These are phyloP conservation scores for Venustaconcha ellipsiformis DNA, from an alignment of 1,140 invertebrate genomes.

Conservation along the genomic window DNA sequence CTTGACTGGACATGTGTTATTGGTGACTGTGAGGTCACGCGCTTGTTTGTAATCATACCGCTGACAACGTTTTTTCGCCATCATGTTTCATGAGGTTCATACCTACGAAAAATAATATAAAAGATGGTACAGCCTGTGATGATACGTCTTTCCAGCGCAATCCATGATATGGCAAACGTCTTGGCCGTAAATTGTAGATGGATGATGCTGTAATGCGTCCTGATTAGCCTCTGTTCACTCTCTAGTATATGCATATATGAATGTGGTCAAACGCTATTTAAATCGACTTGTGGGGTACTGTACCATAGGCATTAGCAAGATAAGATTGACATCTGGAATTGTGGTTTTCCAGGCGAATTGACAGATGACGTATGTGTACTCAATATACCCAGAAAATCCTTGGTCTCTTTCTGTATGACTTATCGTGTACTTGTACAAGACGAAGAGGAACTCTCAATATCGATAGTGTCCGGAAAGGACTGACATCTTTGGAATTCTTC, in stretches of 20 bases:
- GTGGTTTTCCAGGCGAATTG: conserved; percentile 15
- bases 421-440: neutral
- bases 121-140: conserved; percentile 27
- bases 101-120: conserved; percentile 8
- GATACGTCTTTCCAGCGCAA: conserved; percentile 19
- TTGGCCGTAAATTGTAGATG: conserved; percentile 14
- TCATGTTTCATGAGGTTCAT: conserved; percentile 15
- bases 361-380: conserved; percentile 16
- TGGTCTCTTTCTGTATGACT: conserved; percentile 23
- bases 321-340: conserved; percentile 28
- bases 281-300: conserved; percentile 18
- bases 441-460: conserved; percentile 1
- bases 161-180: conserved; percentile 23
- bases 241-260: conserved; percentile 17
- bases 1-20: conserved; percentile 11
- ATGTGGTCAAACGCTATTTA: conserved; percentile 12
- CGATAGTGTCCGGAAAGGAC: conserved; percentile 12
- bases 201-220: conserved; percentile 8
- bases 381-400: conserved; percentile 19
- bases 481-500: conserved; percentile 1
- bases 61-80: conserved; percentile 10
- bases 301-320: conserved; percentile 16
- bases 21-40: conserved; percentile 25
- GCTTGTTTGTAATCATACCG: conserved; percentile 5
- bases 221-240: neutral